Percentiles rank a stretch among this genome's conserved stretches.
Evolutionary conservation across 92 coral and sea anemone species (phyloP).

Genomic region (Bergia sp.): DNA sequence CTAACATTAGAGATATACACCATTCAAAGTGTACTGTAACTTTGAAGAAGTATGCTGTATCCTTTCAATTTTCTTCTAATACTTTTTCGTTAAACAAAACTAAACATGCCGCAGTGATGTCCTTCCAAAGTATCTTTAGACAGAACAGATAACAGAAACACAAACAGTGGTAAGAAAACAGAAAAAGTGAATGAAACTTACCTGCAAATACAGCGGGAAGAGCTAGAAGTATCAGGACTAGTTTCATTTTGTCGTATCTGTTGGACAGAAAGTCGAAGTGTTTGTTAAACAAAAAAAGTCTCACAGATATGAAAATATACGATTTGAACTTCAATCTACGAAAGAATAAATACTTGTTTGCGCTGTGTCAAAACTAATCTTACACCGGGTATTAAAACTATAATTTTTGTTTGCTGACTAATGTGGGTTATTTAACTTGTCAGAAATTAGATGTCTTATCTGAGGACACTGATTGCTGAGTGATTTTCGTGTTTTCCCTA

Average conservation of each 20-base stretch:
- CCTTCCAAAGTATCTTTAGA: background rate
- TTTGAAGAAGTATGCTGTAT: background rate
- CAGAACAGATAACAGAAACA: background rate
- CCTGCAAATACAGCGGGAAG: constrained; percentile 7
- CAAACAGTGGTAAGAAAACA: background rate
- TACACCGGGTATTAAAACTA: background rate
- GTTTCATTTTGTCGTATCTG: background rate
- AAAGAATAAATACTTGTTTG: background rate
- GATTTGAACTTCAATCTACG: constrained; percentile 2
- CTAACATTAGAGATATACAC: too few relatives aligned
- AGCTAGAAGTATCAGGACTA: background rate
- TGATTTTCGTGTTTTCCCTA: background rate
- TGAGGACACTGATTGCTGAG: background rate
- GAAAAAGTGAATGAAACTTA: background rate
- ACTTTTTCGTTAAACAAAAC: background rate
- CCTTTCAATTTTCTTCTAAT: background rate
- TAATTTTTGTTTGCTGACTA: background rate
- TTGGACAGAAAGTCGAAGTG: background rate
- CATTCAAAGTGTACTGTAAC: too few relatives aligned
- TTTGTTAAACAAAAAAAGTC: background rate
- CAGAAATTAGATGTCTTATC: background rate
- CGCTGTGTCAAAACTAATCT: background rate
- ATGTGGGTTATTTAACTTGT: background rate
- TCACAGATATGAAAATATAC: background rate
- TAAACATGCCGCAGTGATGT: background rate